Percentiles rank a stretch among this genome's conserved stretches.
Conservation (phyloP, 2,797 vertebrate species). For the Remorina albescens region DNA sequence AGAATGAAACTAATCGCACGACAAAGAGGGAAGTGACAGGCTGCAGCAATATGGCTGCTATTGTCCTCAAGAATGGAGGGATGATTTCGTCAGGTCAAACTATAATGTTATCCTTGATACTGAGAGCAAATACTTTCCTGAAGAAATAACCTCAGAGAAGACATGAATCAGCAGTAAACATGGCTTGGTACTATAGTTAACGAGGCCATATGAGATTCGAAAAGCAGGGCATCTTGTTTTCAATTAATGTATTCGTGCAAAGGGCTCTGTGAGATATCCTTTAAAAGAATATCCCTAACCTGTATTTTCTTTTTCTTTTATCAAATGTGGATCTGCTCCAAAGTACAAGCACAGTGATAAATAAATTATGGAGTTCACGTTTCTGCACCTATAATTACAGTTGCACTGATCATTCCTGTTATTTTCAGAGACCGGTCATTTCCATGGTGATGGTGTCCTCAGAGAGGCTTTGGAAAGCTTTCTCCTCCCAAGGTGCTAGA, state of each 20-base stretch:
- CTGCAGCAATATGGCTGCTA: too few relatives aligned
- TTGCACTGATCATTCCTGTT: conserved; percentile 43
- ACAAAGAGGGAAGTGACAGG: neutral
- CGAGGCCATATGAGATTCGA: neutral
- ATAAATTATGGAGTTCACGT: conserved; percentile 47
- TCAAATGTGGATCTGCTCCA: neutral
- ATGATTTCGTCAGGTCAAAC: too few relatives aligned
- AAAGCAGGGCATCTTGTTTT: too few relatives aligned
- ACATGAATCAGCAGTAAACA: conserved; percentile 3
- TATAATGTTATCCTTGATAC: neutral
- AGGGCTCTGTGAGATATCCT: neutral
- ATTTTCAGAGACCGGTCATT: conserved; percentile 66
- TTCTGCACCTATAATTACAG: conserved; percentile 58
- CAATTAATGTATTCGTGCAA: neutral
- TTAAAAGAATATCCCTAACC: neutral
- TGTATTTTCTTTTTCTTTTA: conserved; percentile 9
- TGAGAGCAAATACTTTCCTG: conserved; percentile 8
- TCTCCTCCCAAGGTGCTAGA: conserved; percentile 49
- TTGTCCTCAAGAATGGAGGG: too few relatives aligned
- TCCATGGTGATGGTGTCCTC: conserved; percentile 71
- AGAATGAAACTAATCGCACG: too few relatives aligned
- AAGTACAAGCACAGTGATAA: conserved; percentile 27
- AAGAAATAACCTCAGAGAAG: neutral
- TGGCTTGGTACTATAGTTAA: neutral
- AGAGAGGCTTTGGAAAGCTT: conserved; percentile 42